Base-by-base conservation (phyloP, 2,797 vertebrate genomes). In the Sebastiscus albofasciatus region DNA sequence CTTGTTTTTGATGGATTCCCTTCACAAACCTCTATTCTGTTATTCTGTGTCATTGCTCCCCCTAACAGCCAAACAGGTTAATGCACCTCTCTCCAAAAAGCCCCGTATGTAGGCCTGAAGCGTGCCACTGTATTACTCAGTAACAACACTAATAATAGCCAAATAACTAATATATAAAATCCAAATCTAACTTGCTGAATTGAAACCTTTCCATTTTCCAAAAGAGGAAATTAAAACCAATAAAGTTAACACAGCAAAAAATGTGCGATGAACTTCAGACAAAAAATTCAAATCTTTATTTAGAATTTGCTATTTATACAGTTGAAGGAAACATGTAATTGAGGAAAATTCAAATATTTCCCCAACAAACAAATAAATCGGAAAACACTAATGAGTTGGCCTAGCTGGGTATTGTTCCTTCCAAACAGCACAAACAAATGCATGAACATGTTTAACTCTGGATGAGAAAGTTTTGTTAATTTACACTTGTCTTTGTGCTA, bases 21-120 rank as follows among this genome's bases (percentile, higher is more conserved):
- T 56, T 52, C 3, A 18, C 6, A 46, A 16, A 13, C 12, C 1
- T 6, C 8, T 39, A 36, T 36, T 10, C 3, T 34, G 24, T 33
- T 66, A 11, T 7, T 68, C 16, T 72, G 82, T 75, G 74, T 68
- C 62, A 77, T 39, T 86, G 85, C 91, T 56, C 87, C 87, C 88
- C 52, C 87, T 84, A 69, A 81, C 78, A 87, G 77, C 26, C 26
- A 10, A 59, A 26, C 52, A 20, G 10, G 55, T 61, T 74, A 87
- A 33, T 82, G 76, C 83, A 79, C 5, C 54, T 60, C 31, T n/a
- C 22, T 58, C 24, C 26, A 54, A 58, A 46, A 58, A 4, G 56
- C 10, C 66, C 58, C 26, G 59, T 8, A 8, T 46, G 22, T 54
- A 72, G 86, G 42, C 59, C 67, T 70, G 31, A 60, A 22, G 22